Evolutionary conservation across 2,888 invertebrate species (phyloP).

Genomic region (Eulithis prunata): DNA sequence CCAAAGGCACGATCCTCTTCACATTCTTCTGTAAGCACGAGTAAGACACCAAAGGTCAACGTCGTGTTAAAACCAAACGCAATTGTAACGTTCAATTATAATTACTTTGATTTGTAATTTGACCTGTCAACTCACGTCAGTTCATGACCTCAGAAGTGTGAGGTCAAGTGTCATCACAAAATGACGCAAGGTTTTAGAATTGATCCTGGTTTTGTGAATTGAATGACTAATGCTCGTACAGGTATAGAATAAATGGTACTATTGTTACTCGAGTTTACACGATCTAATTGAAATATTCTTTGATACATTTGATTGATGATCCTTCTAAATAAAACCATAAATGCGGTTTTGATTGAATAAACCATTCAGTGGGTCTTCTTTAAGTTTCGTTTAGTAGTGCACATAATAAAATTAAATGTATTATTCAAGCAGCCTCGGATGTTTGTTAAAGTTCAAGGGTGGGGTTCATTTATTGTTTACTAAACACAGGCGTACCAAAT

Average conservation of each 20-base stretch:
- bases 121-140: conserved; percentile 59
- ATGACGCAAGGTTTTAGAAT: no score
- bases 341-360: conserved; percentile 41
- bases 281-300: conserved; percentile 23
- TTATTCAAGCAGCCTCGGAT: conserved; percentile 60
- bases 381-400: conserved; percentile 51
- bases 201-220: no score
- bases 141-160: conserved; percentile 45
- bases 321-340: conserved; percentile 33
- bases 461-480: conserved; percentile 63
- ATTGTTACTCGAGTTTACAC: conserved; percentile 10
- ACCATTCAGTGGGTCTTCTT: conserved; percentile 54
- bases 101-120: conserved; percentile 59
- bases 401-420: conserved; percentile 58
- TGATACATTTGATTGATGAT: conserved; percentile 20
- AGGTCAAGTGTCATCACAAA: conserved; percentile 35
- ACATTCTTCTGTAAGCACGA: conserved; percentile 20
- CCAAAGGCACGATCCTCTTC: conserved; percentile 16
- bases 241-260: neutral
- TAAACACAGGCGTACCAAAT: conserved; percentile 44
- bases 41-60: conserved; percentile 53
- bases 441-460: conserved; percentile 71
- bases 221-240: neutral
- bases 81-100: conserved; percentile 66
- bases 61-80: conserved; percentile 53